Conservation (phyloP, 2,797 vertebrate species). For the Acanthornis magna region DNA sequence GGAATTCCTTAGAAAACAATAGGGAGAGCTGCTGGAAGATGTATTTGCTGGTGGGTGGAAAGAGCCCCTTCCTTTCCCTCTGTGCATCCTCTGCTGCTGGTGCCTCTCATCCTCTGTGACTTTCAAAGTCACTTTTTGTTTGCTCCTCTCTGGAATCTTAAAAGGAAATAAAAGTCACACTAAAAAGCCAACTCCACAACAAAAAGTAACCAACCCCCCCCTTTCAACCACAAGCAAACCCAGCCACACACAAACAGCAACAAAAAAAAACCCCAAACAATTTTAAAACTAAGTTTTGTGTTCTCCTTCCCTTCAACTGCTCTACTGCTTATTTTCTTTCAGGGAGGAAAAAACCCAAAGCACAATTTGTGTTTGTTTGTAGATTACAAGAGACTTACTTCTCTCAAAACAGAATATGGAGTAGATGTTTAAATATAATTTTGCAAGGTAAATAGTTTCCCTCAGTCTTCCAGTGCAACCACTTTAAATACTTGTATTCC, state of each 20-base stretch:
- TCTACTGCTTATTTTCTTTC: background rate
- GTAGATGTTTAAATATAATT: background rate
- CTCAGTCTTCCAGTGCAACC: background rate
- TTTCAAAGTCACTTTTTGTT: background rate
- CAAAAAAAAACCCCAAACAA: background rate
- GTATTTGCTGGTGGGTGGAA: background rate
- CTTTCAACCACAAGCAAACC: background rate
- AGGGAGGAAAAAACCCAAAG: background rate
- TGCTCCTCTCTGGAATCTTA: background rate
- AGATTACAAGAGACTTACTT: background rate
- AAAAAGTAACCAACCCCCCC: background rate
- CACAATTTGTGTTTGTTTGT: background rate
- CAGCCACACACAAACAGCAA: background rate
- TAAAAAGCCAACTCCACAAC: background rate
- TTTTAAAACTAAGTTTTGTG: background rate
- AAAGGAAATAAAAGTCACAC: background rate
- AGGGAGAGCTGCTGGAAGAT: background rate
- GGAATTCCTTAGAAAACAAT: background rate
- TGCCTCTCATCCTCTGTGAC: background rate
- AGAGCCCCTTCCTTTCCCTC: background rate
- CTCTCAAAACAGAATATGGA: background rate
- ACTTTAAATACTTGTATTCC: background rate
- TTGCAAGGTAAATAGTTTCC: slow-evolving; percentile 1
- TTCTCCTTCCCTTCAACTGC: background rate
- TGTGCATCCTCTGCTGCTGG: fast-evolving